Evolutionary conservation across 2,888 invertebrate genomes (phyloP).

Genomic region (Calameuta idolon): DNA sequence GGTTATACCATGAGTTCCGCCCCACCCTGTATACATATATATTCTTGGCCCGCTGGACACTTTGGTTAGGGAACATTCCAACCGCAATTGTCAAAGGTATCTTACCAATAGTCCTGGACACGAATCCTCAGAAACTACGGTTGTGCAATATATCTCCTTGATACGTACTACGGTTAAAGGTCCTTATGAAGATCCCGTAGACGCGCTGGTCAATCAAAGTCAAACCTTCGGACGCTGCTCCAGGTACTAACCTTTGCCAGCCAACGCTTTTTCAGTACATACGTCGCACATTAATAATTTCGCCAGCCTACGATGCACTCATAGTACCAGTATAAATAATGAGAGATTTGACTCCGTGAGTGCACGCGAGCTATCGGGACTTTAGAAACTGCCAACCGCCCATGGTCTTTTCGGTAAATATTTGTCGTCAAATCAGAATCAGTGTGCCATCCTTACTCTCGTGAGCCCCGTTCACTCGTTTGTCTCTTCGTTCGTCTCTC

Average conservation of each 20-base stretch:
- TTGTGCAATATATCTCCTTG: neutral
- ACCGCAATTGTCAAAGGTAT: neutral
- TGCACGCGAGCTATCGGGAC: conserved; percentile 22
- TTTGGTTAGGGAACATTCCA: neutral
- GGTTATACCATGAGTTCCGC: too few relatives aligned
- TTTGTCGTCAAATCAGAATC: conserved; percentile 45
- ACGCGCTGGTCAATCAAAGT: neutral
- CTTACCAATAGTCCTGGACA: neutral
- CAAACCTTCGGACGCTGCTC: neutral
- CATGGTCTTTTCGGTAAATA: conserved; percentile 56
- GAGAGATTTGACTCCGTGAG: conserved; percentile 34
- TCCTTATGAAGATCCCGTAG: neutral
- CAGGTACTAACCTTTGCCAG: neutral
- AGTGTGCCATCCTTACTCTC: conserved; percentile 34
- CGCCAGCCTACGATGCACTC: conserved; percentile 30
- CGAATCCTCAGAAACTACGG: neutral
- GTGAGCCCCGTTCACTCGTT: conserved; percentile 24
- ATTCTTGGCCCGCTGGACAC: neutral
- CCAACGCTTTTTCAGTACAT: neutral
- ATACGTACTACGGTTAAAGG: neutral
- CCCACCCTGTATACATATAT: too few relatives aligned
- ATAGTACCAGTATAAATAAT: conserved; percentile 53
- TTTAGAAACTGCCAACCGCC: conserved; percentile 36
- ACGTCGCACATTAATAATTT: conserved; percentile 32
- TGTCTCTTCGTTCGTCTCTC: conserved; percentile 7